Evolutionary conservation across 2,888 invertebrate species (phyloP), one percentile per base, ranked within the genome.

Genomic region (Cabera pusaria): DNA sequence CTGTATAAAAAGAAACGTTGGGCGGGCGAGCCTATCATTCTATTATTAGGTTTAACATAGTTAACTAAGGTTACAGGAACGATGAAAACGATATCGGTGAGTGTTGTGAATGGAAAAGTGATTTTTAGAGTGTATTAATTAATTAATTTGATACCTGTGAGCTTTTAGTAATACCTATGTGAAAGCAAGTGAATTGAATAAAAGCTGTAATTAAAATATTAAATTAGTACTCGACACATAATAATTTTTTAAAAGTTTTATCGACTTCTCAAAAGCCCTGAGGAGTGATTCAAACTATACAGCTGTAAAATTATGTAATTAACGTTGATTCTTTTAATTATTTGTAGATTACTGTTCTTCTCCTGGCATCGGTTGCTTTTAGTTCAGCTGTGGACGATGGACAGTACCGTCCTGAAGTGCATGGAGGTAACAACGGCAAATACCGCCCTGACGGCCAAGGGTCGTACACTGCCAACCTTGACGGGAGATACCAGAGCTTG

Each of bases 61-160:
- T 61, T 51, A 52, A 51, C 52, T 57, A 5, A 56, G 59, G 62
- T 60, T 57, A 62, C 44, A 54, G 60, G 53, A 59, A 76, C 63
- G 49, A 86, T 87, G 87, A 84, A 72, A 72, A 64, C 64, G 36
- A 54, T 72, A 44, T 56, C 72, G 79, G 87, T 86, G 62, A 84
- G 87, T 72, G 29, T 22, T 11, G 21, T 43, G 7, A 31, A 6
- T 17, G 7, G 14, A 19, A 20, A 19, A 9, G 3, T 10, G 12
- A 2, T 14, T 14, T 14, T 14, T n/a, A n/a, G n/a, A n/a, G n/a
- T n/a, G n/a, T n/a, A n/a, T n/a, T n/a, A n/a, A n/a, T n/a, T n/a
- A n/a, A n/a, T n/a, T n/a, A n/a, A n/a, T n/a, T n/a, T n/a, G n/a
- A n/a, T n/a, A n/a, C n/a, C n/a, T n/a, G n/a, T n/a, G n/a, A n/a